A percentile compares a stretch with the other conserved stretches of the same genome.
Conservation (phyloP, 2,797 vertebrate species). For the Tinamus major region DNA sequence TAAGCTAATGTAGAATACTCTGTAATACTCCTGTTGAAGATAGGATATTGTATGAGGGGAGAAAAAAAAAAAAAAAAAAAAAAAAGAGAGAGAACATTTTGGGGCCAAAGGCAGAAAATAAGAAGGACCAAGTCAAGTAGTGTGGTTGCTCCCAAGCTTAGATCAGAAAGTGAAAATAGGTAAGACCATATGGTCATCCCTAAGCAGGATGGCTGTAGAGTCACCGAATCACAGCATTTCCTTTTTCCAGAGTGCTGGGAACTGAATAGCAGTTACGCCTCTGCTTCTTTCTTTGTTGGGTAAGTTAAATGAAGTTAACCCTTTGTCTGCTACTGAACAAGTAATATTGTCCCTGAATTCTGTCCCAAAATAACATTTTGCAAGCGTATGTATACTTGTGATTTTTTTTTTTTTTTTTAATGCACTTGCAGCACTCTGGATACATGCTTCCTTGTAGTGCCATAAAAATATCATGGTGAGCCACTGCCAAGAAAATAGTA, state of each 20-base stretch:
- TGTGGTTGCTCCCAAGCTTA: background rate
- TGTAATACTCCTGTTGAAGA: background rate
- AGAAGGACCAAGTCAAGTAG: background rate
- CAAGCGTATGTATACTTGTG: background rate
- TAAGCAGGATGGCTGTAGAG: background rate
- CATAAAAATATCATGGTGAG: background rate
- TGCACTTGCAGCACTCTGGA: conserved; percentile 19
- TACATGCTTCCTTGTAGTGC: conserved; percentile 48
- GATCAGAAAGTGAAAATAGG: too few species aligned
- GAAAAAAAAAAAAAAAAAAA: background rate
- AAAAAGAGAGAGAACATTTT: background rate
- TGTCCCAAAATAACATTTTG: background rate
- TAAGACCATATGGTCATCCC: background rate
- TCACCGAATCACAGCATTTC: background rate
- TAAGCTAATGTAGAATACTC: background rate
- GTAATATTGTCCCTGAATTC: background rate
- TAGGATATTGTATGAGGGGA: background rate
- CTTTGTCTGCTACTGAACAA: background rate
- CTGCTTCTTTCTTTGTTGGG: background rate
- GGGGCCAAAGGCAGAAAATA: background rate
- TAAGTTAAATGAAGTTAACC: background rate
- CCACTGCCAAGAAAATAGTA: conserved; percentile 59
- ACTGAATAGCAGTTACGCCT: background rate
- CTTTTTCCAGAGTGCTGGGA: background rate
- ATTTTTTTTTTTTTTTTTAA: conserved; percentile 26